A percentile compares a stretch with the other conserved stretches of the same genome.
phyloP scores from a whole-genome alignment of 2,113 vertebrate genomes.

The Peromyscus polionotus region DNA sequence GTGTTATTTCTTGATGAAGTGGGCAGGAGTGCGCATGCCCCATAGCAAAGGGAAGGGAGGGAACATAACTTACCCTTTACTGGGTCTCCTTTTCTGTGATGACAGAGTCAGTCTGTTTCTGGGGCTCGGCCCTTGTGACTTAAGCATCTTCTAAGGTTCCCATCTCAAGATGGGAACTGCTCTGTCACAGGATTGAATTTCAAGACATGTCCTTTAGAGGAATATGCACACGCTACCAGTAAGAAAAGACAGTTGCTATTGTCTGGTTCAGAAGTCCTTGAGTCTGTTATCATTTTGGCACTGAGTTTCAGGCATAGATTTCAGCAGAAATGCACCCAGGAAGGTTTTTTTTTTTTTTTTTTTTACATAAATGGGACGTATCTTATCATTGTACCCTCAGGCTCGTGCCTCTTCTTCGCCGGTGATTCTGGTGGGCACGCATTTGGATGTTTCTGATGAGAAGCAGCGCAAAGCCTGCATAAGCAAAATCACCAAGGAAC shows the following conservation, averaged over 20 bases:
- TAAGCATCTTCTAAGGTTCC: too few relatives aligned
- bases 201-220: background rate
- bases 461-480: conserved; percentile 91
- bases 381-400: conserved; percentile 82
- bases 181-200: background rate
- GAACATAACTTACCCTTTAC: background rate
- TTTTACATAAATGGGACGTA: background rate
- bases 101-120: background rate
- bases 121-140: background rate
- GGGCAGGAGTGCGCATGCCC: fast-evolving
- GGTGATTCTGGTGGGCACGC: conserved; percentile 97
- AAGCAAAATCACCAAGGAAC: conserved; percentile 92
- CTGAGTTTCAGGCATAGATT: background rate
- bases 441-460: conserved; percentile 93
- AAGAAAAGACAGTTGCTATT: background rate
- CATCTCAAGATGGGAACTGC: background rate
- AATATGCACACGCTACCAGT: background rate
- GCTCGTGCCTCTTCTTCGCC: conserved; percentile 94
- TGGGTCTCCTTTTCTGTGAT: background rate
- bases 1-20: too few relatives aligned
- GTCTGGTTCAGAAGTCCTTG: background rate
- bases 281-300: background rate
- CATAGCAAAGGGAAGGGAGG: background rate
- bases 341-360: background rate
- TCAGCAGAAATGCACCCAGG: background rate